Base-by-base conservation (phyloP, 2,888 invertebrate species). In the Agonopterix arenella region DNA sequence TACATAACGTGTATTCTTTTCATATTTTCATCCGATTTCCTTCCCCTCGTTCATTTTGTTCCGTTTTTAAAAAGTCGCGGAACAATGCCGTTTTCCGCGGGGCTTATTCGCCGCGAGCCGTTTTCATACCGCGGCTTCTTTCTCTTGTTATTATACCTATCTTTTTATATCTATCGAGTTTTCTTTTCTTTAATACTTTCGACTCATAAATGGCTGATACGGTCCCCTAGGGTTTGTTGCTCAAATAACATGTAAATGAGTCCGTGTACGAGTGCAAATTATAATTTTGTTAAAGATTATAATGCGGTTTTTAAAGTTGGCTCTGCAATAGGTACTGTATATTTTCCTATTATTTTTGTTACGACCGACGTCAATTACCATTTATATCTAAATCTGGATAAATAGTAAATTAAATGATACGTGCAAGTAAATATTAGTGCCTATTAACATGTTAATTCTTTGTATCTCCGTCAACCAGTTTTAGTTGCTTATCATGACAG, bases 1-100 rank as follows among this genome's bases (percentile, higher is more conserved):
- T 82, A 77, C 70, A 79, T 78, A 85, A 76, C 80, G 80, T 85
- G 86, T 86, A 88, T 84, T 88, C 88, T 85, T 85, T 89, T 88
- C 86, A 89, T 90, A 88, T 89, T 89, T 89, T 86, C 85, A 86
- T 89, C 84, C 80, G 88, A 88, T 86, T 89, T 88, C 86, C 84
- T 81, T 84, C 84, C 88, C 88, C 88, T 84, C 79, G 73, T 73
- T 82, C 84, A 79, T 86, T 85, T 84, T 80, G 84, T 81, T 84
- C 79, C 84, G 78, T 85, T 88, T 84, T 78, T 68, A 79, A 84
- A 43, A 85, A 85, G 81, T 83, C 84, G 74, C 83, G 79, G 85
- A 84, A 89, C 89, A 89, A 89, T 88, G 74, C 74, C 70, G 80
- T 70, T 80, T 84, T 85, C 82, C 80, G 79, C 80, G 80, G 80